Evolutionary conservation across 2,797 vertebrate genomes (phyloP), one percentile per base, ranked within the genome.

Genomic region (Emys orbicularis): DNA sequence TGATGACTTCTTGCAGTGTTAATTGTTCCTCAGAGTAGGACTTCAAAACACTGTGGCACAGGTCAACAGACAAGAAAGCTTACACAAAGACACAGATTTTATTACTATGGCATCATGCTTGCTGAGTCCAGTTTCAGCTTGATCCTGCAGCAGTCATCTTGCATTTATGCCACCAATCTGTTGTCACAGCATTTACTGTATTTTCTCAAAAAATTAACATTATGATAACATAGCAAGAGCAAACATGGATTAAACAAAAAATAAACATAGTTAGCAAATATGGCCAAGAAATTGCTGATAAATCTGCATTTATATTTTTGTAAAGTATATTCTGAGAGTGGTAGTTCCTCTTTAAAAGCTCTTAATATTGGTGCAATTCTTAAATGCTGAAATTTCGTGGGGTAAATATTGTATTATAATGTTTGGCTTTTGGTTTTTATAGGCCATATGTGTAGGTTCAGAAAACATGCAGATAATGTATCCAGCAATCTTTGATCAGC

Each of bases 391-490:
- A 93, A 31, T 31, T 91, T 68, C 34, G 44, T 27, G 34, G 68
- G 65, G 61, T 0, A 34, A 4, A 81, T 81, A 88, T 37, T 88
- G 4, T 57, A 41, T 89, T 93, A 59, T 96, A 4, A 23, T 86
- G 50, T 23, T 86, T 3, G 65, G 12, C 94, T 53, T 92, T 91
- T 97, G 95, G 49, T 81, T 97, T 96, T 98, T 98, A 61, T 96
- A 99, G 99, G 99, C 99, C 94, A 99, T 99, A 98, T 99, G 99
- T 96, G 98, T 99, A 94, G 99, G 99, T 95, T 99, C 99, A 7
- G 99, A 99, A 98, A 99, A 98, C 95, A 99, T 99, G 99, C 99
- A 99, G 98, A 99, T 99, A 98, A 99, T 99, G 99, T 99, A 99
- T 98, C 99, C 99, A 57, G 99, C 99, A 97, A 99, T 99, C 98